Conservation (phyloP, 2,113 vertebrate species). For the Collichthys lucidus region DNA sequence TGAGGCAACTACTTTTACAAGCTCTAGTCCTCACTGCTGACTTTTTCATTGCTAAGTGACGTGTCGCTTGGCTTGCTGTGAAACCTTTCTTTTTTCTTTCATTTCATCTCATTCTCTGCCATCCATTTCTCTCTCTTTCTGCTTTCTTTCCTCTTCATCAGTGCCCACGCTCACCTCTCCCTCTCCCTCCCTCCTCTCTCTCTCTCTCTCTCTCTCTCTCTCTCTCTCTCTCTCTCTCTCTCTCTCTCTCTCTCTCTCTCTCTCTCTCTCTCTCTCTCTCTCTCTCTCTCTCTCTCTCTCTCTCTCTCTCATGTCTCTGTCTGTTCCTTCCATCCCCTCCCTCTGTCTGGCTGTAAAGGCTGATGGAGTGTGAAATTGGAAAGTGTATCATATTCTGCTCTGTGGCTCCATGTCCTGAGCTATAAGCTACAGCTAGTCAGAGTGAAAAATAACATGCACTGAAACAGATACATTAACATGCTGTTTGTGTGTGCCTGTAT, state of each 20-base stretch:
- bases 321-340: slow-evolving; percentile 59
- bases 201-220: slow-evolving; percentile 43
- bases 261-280: slow-evolving; percentile 50
- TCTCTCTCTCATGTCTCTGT: slow-evolving; percentile 53
- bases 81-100: slow-evolving; percentile 45
- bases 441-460: slow-evolving; percentile 82
- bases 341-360: slow-evolving; percentile 80
- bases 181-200: slow-evolving; percentile 51
- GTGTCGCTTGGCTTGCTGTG: slow-evolving; percentile 50
- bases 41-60: slow-evolving; percentile 70
- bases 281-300: slow-evolving; percentile 31
- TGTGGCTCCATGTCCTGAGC: slow-evolving; percentile 79
- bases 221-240: slow-evolving; percentile 14
- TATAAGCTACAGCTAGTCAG: slow-evolving; percentile 82
- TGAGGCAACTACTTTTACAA: slow-evolving; percentile 63
- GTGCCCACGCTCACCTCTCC: not conserved
- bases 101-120: slow-evolving; percentile 62
- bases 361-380: slow-evolving; percentile 85
- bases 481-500: slow-evolving; percentile 19
- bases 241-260: slow-evolving; percentile 15
- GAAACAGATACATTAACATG: slow-evolving; percentile 82
- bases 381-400: slow-evolving; percentile 85
- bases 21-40: slow-evolving; percentile 57
- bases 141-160: slow-evolving; percentile 65
- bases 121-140: slow-evolving; percentile 62